Base-by-base conservation (phyloP, 1,140 invertebrate genomes). In the Meteorus sp. region DNA sequence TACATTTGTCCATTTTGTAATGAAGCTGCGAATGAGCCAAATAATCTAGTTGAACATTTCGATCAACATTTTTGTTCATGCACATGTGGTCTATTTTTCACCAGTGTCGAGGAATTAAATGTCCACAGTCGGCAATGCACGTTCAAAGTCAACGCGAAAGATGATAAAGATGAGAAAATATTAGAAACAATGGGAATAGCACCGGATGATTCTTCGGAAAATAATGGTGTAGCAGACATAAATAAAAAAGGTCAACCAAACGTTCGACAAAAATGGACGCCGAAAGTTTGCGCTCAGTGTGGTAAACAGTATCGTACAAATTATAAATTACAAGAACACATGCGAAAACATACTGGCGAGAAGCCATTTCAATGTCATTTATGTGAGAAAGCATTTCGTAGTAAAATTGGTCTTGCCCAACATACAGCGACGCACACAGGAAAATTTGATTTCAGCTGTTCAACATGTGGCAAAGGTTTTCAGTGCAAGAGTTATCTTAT, bases 291-390 rank as follows among this genome's bases (percentile, higher is more conserved):
- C 60, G 69, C 71, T 7, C 79, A 82, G 6, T 86, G 85, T 60
- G 84, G 83, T 0, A 85, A 86, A 66, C 74, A 80, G 9, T 85
- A 85, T 66, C 76, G 81, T 43, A 84, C 84, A 0, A 85, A 85
- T 72, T 85, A 85, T 53, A 85, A 90, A 68, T 69, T 90, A n/a
- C 85, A 86, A 60, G 88, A 89, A 51, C 94, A 96, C 70, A 85
- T 86, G 76, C 73, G 88, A n/a, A 86, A 85, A n/a, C 90, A 93
- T 64, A 91, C 90, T 0, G 90, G 90, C 1, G 89, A 92, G 68
- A 91, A 90, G 68, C 89, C 89, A 9, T 92, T 88, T 73, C 83
- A 89, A 37, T 94, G 92, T 75, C 76, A 84, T 4, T 81, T 86
- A 20, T 93, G 91, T 71, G 86, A 88, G 3, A 91, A 91, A 70